phyloP scores from a whole-genome alignment of 23 tunicate genomes.

The Ascidia mentula region DNA sequence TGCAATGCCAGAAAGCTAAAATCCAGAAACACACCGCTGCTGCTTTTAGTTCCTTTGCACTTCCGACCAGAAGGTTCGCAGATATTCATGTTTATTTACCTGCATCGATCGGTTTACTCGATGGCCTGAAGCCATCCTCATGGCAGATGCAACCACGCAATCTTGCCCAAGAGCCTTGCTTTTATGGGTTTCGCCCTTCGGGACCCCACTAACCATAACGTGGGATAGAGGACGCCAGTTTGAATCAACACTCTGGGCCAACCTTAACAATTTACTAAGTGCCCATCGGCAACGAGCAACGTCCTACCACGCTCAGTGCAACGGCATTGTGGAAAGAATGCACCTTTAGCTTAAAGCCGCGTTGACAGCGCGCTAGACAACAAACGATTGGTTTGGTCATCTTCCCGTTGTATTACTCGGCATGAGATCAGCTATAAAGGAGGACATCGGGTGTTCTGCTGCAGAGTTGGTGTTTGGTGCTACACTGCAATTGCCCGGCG shows the following conservation, averaged over 20 bases:
- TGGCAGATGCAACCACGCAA: not conserved
- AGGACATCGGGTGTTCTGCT: slow-evolving; percentile 12
- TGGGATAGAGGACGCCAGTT: slow-evolving; percentile 14
- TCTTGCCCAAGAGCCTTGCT: too few relatives aligned
- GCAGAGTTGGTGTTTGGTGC: slow-evolving; percentile 18
- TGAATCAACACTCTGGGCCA: not conserved
- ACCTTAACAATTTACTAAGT: not conserved
- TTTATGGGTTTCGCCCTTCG: not conserved
- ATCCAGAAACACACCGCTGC: too few relatives aligned
- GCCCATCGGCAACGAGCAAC: not conserved
- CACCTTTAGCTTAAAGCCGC: too few relatives aligned
- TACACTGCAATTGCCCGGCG: slow-evolving; percentile 17
- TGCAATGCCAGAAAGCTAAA: slow-evolving; percentile 1
- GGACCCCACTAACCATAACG: not conserved
- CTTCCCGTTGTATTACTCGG: slow-evolving; percentile 24
- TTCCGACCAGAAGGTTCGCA: too few relatives aligned
- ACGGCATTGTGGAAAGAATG: too few relatives aligned
- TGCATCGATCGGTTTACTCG: slow-evolving; percentile 12
- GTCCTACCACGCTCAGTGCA: too few relatives aligned
- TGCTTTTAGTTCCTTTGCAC: too few relatives aligned
- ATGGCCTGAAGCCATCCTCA: not conserved
- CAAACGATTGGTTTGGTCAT: slow-evolving; percentile 8
- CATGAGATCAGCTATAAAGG: slow-evolving; percentile 1
- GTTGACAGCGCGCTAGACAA: too few relatives aligned
- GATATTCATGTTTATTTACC: not conserved